Evolutionary conservation across 2,888 invertebrate genomes (phyloP).

Genomic region (Drosophila mimica): DNA sequence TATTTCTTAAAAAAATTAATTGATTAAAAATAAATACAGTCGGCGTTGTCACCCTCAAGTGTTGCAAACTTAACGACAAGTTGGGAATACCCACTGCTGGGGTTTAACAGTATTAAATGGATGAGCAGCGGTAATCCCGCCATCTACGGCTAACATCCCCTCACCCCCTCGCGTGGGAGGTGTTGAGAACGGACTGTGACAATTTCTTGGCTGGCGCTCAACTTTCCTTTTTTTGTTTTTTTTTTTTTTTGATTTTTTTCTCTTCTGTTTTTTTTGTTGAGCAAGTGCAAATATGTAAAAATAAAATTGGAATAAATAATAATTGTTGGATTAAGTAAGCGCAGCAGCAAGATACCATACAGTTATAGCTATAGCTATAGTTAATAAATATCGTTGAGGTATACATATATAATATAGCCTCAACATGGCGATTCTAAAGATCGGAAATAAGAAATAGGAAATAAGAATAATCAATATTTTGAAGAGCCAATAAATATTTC

Average conservation of each 20-base stretch:
- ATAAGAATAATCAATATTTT: too few species aligned
- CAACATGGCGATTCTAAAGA: too few species aligned
- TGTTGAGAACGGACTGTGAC: background rate
- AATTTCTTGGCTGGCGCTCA: background rate
- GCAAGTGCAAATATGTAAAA: background rate
- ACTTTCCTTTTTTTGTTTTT: background rate
- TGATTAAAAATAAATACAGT: background rate
- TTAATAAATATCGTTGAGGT: background rate
- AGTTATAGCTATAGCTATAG: background rate
- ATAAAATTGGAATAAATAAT: background rate
- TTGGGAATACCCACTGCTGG: background rate
- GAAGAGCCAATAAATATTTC: background rate
- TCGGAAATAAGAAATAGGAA: too few species aligned
- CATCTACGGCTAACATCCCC: slow-evolving; percentile 3
- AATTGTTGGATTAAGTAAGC: background rate
- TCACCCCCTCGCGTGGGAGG: background rate
- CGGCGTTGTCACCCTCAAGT: background rate
- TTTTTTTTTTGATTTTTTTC: background rate
- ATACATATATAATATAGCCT: too few species aligned
- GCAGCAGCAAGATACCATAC: background rate
- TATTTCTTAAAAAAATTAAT: background rate
- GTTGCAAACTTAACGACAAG: background rate
- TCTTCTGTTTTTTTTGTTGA: background rate
- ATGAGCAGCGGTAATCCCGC: slow-evolving; percentile 19
- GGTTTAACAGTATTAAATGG: background rate